Conservation (phyloP, 1,140 invertebrate genomes). For the Homalodisca vitripennis region DNA sequence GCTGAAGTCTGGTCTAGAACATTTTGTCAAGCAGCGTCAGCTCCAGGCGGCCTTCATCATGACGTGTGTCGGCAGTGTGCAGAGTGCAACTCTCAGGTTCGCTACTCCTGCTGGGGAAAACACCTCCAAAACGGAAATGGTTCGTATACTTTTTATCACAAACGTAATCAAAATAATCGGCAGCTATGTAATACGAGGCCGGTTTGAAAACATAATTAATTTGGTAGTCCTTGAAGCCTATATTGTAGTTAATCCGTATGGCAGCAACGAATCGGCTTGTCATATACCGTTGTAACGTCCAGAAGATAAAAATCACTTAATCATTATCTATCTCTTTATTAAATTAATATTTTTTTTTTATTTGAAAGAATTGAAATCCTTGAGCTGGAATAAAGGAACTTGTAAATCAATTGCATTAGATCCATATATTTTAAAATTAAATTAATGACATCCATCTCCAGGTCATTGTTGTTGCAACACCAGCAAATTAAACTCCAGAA, state of each 20-base stretch:
- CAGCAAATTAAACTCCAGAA: not conserved
- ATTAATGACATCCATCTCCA: not conserved
- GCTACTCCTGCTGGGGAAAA: constrained; percentile 39
- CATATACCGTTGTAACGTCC: not conserved
- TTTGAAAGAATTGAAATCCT: not conserved
- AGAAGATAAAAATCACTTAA: not conserved
- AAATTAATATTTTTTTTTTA: not conserved
- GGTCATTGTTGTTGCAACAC: not conserved
- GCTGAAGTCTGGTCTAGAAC: constrained; percentile 43
- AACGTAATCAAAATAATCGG: not conserved
- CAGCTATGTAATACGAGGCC: not conserved
- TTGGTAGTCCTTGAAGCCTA: not conserved
- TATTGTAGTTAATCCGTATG: not conserved
- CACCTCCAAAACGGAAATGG: not conserved
- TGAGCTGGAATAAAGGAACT: not conserved
- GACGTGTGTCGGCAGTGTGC: constrained; percentile 51
- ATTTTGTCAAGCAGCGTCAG: constrained; percentile 43
- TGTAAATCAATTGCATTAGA: not conserved
- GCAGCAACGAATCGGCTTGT: not conserved
- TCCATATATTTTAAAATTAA: not conserved
- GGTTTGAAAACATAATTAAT: not conserved
- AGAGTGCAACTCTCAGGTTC: constrained; percentile 48
- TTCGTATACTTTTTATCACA: not conserved
- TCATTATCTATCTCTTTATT: not conserved
- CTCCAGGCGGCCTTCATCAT: constrained; percentile 49